Percentiles rank a stretch among this genome's conserved stretches.
Evolutionary conservation across 2,797 vertebrate genomes (phyloP).

Genomic region (Prunella strophiata): DNA sequence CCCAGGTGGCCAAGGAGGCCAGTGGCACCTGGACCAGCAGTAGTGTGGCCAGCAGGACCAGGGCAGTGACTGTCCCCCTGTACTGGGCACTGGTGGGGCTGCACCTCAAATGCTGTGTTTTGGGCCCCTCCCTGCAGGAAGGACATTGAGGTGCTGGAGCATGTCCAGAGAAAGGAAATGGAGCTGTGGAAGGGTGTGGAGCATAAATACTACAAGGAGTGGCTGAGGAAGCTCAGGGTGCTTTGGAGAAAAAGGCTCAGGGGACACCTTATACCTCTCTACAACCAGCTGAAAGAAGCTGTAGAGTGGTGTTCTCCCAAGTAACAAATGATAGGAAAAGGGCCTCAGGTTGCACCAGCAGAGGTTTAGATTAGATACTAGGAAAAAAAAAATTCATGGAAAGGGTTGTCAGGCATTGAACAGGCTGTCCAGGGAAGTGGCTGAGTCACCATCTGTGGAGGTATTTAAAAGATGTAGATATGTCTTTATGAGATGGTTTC

Average conservation of each 20-base stretch:
- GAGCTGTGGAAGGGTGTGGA: not conserved
- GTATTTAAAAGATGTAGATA: not conserved
- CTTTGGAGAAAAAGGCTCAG: not conserved
- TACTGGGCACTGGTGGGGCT: not conserved
- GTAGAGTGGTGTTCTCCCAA: not conserved
- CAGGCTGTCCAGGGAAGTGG: not conserved
- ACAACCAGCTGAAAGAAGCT: not conserved
- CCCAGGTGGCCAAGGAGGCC: not conserved
- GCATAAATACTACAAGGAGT: not conserved
- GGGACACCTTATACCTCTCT: not conserved
- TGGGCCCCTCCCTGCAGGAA: not conserved
- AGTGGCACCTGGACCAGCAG: not conserved
- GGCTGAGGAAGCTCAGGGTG: not conserved
- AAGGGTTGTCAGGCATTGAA: not conserved
- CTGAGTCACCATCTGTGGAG: not conserved
- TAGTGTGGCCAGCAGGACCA: not conserved
- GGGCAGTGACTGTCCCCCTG: not conserved
- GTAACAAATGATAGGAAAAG: not conserved
- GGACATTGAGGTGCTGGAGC: not conserved
- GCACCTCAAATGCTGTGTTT: not conserved
- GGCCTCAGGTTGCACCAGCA: not conserved
- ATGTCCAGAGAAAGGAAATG: accelerated
- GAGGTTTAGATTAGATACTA: not conserved
- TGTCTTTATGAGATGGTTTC: not conserved
- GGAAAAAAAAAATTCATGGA: not conserved